A percentile compares a stretch with the other conserved stretches of the same genome.
phyloP scores from a whole-genome alignment of 1,140 invertebrate species.

The Zaprionus nigranus region DNA sequence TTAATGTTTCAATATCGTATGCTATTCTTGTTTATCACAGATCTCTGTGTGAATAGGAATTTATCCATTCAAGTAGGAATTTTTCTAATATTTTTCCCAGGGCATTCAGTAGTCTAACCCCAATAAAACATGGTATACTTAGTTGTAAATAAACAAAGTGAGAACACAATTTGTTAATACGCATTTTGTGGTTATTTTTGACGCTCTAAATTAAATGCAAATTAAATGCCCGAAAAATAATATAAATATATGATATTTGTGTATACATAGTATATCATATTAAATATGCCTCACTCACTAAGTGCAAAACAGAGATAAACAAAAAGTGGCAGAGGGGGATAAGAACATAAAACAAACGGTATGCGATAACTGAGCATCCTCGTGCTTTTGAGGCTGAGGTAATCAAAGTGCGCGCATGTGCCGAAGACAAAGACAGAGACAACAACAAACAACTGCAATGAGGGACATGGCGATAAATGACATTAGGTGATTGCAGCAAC shows the following conservation, averaged over 20 bases:
- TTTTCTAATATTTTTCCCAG: neutral
- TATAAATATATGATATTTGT: neutral
- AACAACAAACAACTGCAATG: neutral
- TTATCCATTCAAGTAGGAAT: neutral
- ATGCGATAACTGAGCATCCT: neutral
- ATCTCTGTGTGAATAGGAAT: too few species aligned
- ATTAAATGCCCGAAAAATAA: slow-evolving; percentile 3
- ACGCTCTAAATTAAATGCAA: neutral
- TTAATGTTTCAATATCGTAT: too few species aligned
- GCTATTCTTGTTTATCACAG: too few species aligned
- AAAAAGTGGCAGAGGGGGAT: neutral
- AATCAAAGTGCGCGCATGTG: slow-evolving; percentile 33
- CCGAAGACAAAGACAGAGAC: slow-evolving; percentile 9
- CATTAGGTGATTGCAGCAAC: slow-evolving; percentile 11
- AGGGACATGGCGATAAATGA: neutral
- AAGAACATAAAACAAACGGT: neutral
- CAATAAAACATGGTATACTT: neutral
- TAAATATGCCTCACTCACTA: neutral
- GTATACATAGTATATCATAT: neutral
- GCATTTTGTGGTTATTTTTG: neutral
- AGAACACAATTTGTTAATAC: neutral
- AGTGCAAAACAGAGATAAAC: neutral
- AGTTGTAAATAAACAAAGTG: neutral
- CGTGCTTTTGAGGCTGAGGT: neutral
- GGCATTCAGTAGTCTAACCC: neutral